Conservation (phyloP, 92 coral and sea anemone species). For the Palythoa grandiflora region DNA sequence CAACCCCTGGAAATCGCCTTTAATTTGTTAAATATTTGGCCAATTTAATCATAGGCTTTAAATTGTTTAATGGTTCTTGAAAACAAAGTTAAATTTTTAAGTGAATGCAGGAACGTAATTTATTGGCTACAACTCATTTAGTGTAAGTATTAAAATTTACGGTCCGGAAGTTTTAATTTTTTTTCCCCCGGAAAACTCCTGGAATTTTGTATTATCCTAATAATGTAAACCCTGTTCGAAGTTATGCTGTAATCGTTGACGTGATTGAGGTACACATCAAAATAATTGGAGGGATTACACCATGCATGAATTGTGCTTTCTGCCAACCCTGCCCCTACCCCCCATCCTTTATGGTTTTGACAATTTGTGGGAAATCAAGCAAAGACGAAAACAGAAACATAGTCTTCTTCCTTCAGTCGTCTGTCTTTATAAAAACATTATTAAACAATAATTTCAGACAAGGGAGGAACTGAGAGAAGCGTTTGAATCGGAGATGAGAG, state of each 20-base stretch:
- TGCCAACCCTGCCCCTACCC: neutral
- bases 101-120: no score
- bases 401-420: neutral
- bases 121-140: no score
- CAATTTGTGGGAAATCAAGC: neutral
- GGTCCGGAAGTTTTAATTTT: no score
- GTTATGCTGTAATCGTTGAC: neutral
- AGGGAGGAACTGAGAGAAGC: slow-evolving; percentile 98
- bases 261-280: no score
- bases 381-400: neutral
- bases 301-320: no score
- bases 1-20: no score
- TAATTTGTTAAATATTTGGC: no score
- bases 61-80: no score
- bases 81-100: no score
- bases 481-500: slow-evolving; percentile 98
- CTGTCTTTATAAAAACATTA: neutral
- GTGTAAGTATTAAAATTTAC: no score
- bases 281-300: no score
- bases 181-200: neutral
- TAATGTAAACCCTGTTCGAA: neutral
- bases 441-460: slow-evolving; percentile 65
- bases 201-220: neutral
- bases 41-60: no score
- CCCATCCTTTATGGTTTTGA: neutral